Base-by-base conservation (phyloP, 2,113 vertebrate genomes). In the Butorides virescens region DNA sequence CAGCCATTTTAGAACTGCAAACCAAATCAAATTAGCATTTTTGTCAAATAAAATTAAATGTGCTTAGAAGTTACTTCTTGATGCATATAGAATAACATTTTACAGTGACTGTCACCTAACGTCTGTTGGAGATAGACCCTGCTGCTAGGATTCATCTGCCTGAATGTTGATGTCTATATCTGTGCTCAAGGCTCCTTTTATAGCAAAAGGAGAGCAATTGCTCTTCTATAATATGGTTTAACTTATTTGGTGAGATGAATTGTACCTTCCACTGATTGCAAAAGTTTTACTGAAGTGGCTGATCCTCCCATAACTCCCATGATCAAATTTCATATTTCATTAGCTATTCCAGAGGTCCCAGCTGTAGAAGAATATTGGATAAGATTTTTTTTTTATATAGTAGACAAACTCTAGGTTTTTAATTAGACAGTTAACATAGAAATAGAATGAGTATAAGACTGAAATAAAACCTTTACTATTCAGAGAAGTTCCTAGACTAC, bases 11-110 rank as follows among this genome's bases (percentile, higher is more conserved):
- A 92, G 59, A 78, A 74, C 61, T 86, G 46, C 47, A 87, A 72
- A 91, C 25, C 56, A 93, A 90, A 92, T 72, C 30, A 84, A 77
- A 95, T 84, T 89, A 91, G 10, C 86, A 78, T 89, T 94, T 96
- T 78, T 91, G 39, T 91, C 52, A 93, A 61, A 80, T 94, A 67
- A 88, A 91, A 61, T 89, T 66, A 86, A 78, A 75, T 92, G 44
- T 78, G 39, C 36, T 75, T 78, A 68, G 75, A 94, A 95, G 47
- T 81, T 87, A 56, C 19, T 77, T 89, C 65, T 80, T 70, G 56
- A 34, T 75, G n/a, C 52, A 84, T 75, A 59, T 44, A 81, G 27
- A 81, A 46, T 49, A 93, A 90, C 8, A 27, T 72, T 75, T 92
- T 84, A 86, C 34, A 89, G 61, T 78, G 61, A 25, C 55, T 91